Evolutionary conservation across 2,113 vertebrate genomes (phyloP).

Genomic region (Theristicus caerulescens): DNA sequence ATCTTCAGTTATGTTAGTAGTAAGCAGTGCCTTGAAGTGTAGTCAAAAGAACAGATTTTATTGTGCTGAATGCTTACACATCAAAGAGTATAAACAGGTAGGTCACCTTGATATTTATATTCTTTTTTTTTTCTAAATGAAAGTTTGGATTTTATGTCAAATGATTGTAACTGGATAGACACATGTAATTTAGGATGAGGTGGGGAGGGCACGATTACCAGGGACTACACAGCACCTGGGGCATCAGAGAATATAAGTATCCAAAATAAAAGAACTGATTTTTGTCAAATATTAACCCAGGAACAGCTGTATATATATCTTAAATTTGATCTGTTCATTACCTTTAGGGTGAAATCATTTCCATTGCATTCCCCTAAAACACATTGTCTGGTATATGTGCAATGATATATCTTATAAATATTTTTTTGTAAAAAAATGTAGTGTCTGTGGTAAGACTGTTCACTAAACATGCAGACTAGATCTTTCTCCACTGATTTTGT

Average conservation of each 20-base stretch:
- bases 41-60: neutral
- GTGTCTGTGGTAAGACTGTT: neutral
- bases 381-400: neutral
- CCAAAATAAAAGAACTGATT: neutral
- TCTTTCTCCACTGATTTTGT: neutral
- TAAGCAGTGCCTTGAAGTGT: neutral
- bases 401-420: neutral
- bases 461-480: neutral
- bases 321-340: neutral
- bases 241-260: neutral
- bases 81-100: neutral
- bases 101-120: neutral
- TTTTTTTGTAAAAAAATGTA: neutral
- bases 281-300: neutral
- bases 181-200: accelerated
- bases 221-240: neutral
- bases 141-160: neutral
- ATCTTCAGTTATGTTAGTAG: neutral
- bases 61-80: neutral
- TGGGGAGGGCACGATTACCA: neutral
- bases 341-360: neutral
- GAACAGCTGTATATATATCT: neutral
- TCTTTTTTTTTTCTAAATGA: neutral
- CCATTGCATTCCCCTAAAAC: neutral
- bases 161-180: neutral